phyloP scores from a whole-genome alignment of 2,797 vertebrate species.

The Coregonus suidteri region DNA sequence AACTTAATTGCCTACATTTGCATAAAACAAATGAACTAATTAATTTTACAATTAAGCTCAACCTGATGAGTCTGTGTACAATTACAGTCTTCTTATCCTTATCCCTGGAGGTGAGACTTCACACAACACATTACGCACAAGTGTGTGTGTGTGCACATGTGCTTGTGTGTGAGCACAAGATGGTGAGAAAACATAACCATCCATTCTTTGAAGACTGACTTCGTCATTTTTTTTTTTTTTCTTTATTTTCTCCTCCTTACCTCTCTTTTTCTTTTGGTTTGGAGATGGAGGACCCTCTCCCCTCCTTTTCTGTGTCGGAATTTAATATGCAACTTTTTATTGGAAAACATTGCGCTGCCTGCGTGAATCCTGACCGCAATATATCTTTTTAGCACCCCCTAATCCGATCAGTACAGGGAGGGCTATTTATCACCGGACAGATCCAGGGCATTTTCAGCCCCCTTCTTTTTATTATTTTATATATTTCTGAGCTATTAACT shows the following conservation, averaged over 20 bases:
- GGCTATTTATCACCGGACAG: constrained; percentile 97
- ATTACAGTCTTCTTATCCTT: constrained; percentile 43
- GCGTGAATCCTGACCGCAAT: constrained; percentile 94
- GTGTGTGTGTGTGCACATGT: constrained; percentile 17
- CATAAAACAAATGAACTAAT: constrained; percentile 69
- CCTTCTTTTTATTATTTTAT: constrained; percentile 99
- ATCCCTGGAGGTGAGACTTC: constrained; percentile 21
- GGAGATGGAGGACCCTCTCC: constrained; percentile 56
- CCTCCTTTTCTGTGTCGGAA: constrained; percentile 82
- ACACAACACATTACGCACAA: neutral
- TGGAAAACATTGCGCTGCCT: constrained; percentile 95
- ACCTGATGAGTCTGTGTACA: constrained; percentile 58
- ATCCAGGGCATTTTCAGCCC: constrained; percentile 94
- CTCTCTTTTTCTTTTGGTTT: constrained; percentile 38
- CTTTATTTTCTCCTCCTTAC: neutral
- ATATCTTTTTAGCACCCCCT: constrained; percentile 93
- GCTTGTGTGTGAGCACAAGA: constrained; percentile 12
- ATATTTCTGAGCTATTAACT: constrained; percentile 97
- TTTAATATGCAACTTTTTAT: constrained; percentile 98
- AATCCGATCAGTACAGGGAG: constrained; percentile 92
- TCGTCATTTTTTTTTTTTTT: neutral
- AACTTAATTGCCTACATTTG: constrained; percentile 67
- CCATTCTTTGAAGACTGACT: neutral
- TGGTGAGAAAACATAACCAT: neutral
- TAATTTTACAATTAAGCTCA: constrained; percentile 61